Percentiles rank a stretch among this genome's conserved stretches.
Conservation (phyloP, 2,797 vertebrate genomes). For the Coendou prehensilis region DNA sequence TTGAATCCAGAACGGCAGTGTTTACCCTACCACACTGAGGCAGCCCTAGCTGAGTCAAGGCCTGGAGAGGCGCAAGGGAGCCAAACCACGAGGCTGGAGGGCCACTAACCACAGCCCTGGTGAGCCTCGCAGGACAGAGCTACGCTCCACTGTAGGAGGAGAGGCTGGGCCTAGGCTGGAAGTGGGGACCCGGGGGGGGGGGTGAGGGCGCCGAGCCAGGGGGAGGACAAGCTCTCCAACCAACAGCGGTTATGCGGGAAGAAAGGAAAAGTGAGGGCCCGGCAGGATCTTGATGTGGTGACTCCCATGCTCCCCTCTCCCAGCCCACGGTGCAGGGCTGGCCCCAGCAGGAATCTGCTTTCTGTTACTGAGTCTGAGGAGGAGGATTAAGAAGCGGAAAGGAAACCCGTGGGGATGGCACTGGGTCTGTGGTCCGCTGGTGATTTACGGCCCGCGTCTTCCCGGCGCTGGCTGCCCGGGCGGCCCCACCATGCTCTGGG, state of each 20-base stretch:
- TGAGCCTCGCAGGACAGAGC: not conserved
- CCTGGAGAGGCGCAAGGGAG: not conserved
- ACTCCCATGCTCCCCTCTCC: slow-evolving; percentile 35
- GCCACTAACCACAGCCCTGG: slow-evolving; percentile 69
- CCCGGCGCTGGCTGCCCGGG: slow-evolving; percentile 63
- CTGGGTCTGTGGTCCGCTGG: slow-evolving; percentile 71
- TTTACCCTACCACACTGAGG: slow-evolving; percentile 37
- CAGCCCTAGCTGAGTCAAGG: not conserved
- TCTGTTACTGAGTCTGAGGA: slow-evolving; percentile 70
- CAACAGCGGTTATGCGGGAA: not conserved
- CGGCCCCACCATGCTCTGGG: not conserved
- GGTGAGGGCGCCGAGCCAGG: not conserved
- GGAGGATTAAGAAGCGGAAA: slow-evolving; percentile 79
- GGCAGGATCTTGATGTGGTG: slow-evolving; percentile 67
- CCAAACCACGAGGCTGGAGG: slow-evolving; percentile 67
- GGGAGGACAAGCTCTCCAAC: not conserved
- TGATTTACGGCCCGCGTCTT: slow-evolving; percentile 72
- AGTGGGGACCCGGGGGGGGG: not conserved
- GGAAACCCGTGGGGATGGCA: slow-evolving; percentile 74
- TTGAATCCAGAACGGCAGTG: slow-evolving; percentile 26
- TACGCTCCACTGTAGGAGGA: not conserved
- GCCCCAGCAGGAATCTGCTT: slow-evolving; percentile 80
- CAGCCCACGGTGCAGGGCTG: slow-evolving; percentile 5
- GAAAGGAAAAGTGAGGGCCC: slow-evolving; percentile 60
- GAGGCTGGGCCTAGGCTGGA: slow-evolving; percentile 41